Evolutionary conservation across 1,140 invertebrate species (phyloP).

Genomic region (Scaptomyza graminum): DNA sequence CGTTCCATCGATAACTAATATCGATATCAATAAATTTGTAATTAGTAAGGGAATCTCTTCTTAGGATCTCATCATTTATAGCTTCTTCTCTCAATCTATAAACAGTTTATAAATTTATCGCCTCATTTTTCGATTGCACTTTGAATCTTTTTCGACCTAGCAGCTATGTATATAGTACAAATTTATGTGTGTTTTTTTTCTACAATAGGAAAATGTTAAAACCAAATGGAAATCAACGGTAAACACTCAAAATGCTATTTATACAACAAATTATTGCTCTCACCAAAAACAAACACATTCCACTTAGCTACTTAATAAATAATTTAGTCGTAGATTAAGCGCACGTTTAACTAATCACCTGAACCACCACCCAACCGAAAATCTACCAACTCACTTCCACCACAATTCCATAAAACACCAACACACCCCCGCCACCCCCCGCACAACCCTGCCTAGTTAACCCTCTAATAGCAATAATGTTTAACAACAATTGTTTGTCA

Average conservation of each 20-base stretch:
- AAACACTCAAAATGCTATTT: slow-evolving; percentile 54
- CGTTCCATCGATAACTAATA: no score
- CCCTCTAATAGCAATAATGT: slow-evolving; percentile 37
- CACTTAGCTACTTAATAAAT: slow-evolving; percentile 7
- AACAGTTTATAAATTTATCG: no score
- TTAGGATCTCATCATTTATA: neutral
- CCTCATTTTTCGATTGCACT: slow-evolving; percentile 31
- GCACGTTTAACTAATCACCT: slow-evolving; percentile 25
- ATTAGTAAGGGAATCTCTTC: no score
- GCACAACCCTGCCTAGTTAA: neutral
- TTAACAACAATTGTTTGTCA: slow-evolving; percentile 73
- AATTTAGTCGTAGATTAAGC: slow-evolving; percentile 36
- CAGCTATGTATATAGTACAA: slow-evolving; percentile 12
- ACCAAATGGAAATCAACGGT: slow-evolving; percentile 83
- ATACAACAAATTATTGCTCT: slow-evolving; percentile 24
- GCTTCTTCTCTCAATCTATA: neutral
- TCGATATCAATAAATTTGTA: no score
- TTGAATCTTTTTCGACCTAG: slow-evolving; percentile 5
- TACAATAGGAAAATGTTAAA: slow-evolving; percentile 79
- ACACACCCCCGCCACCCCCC: no score
- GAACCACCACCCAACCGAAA: neutral
- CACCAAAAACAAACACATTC: neutral
- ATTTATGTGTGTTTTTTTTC: slow-evolving; percentile 63
- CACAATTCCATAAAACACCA: neutral
- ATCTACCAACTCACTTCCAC: neutral